Evolutionary conservation across 2,113 vertebrate genomes (phyloP), one percentile per base, ranked within the genome.

Genomic region (Xiphias gladius): DNA sequence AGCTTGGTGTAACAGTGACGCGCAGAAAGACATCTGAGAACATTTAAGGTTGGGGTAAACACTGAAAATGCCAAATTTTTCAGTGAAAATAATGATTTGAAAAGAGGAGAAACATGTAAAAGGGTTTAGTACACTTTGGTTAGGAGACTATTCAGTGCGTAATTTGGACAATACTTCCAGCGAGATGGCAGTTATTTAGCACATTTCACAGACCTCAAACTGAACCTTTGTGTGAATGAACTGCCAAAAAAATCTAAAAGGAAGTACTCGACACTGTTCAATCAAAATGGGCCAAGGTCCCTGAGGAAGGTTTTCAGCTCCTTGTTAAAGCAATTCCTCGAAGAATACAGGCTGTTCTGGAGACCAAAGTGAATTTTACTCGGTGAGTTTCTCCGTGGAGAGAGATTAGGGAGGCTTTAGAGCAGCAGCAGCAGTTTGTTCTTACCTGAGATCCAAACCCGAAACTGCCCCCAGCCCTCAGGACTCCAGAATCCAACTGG

Each of bases 341-440:
- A 70, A 48, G 50, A 39, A 20, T 19, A 46, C 35, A n/a, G 3
- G 2, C 7, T 50, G 10, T 35, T 61, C 28, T 7, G 70, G 2
- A 77, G 50, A 48, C 20, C 3, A 24, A 62, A 19, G 55, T 17
- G 55, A 79, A 12, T 41, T 46, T 8, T 2, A n/a, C 58, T 22
- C 37, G n/a, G 52, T 12, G 7, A n/a, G 61, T 30, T 32, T 50
- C 41, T 66, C 22, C 63, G 4, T 22, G 57, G 61, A 76, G 22
- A 52, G 52, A 17, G 30, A 59, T 66, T 61, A 75, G 48, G 26
- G 37, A 58, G 30, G 58, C 22, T 75, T 75, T 6, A 30, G 64
- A 79, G 75, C 24, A 11, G 41, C n/a, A 37, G 26, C 13, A 19
- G 37, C 52, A n/a, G n/a, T n/a, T 43, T 5, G 5, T 67, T 65